Evolutionary conservation across 1,140 invertebrate genomes (phyloP).

Genomic region (Potamilus streckersoni): DNA sequence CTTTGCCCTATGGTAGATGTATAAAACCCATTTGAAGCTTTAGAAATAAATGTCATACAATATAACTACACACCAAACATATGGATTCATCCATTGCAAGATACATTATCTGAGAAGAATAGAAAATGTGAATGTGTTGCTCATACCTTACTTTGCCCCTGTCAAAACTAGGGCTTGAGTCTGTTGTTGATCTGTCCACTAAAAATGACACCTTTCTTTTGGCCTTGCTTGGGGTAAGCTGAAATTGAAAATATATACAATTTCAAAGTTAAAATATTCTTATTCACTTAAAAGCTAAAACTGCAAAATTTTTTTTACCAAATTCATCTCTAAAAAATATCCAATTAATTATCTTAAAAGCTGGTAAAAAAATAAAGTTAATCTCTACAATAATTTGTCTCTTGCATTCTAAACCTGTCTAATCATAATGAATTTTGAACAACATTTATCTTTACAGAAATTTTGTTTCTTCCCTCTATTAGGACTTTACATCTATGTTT

Average conservation of each 20-base stretch:
- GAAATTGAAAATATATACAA: constrained; percentile 8
- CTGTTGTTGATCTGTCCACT: constrained; percentile 38
- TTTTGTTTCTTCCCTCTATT: no score
- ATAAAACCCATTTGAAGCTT: constrained; percentile 9
- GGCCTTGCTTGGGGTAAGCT: constrained; percentile 39
- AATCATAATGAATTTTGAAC: no score
- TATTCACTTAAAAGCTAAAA: constrained; percentile 1
- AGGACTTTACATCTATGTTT: no score
- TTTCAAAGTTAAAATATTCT: neutral
- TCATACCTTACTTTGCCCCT: neutral
- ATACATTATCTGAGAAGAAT: no score
- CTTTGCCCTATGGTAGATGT: no score
- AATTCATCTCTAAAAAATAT: neutral
- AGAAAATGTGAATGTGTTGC: no score
- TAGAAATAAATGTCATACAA: neutral
- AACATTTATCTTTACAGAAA: no score
- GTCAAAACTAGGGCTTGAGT: constrained; percentile 38
- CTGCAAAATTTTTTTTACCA: neutral
- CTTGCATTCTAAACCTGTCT: no score
- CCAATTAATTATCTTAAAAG: constrained; percentile 13
- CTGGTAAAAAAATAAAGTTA: constrained; percentile 3
- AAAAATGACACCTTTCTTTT: constrained; percentile 51
- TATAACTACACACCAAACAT: no score
- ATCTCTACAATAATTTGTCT: no score
- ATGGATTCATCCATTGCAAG: no score